Percentiles rank a stretch among this genome's conserved stretches.
Conservation (phyloP, 2,888 invertebrate genomes). For the Volucella bombylans region DNA sequence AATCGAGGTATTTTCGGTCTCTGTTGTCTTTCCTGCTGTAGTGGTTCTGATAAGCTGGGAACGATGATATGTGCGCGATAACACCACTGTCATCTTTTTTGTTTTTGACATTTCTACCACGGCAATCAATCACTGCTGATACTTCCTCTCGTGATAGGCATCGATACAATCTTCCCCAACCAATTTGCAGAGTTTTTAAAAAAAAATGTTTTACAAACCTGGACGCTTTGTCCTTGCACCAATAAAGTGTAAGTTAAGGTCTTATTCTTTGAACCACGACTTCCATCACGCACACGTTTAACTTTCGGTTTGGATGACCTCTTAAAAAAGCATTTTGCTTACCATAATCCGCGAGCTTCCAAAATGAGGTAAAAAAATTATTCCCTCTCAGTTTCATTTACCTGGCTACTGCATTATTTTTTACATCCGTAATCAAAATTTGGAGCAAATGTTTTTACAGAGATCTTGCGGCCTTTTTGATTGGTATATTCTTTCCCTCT, state of each 20-base stretch:
- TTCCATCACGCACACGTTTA: conserved; percentile 7
- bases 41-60: neutral
- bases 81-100: conserved; percentile 10
- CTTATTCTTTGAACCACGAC: conserved; percentile 6
- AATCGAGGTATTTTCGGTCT: neutral
- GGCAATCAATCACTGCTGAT: conserved; percentile 17
- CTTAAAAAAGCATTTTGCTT: too few species aligned
- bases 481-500: conserved; percentile 1
- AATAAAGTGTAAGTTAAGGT: neutral
- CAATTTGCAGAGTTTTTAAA: conserved; percentile 20
- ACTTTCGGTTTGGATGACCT: too few species aligned
- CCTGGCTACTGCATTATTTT: neutral
- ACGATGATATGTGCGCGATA: conserved; percentile 11
- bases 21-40: neutral
- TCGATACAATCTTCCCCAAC: conserved; percentile 7
- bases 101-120: too few species aligned
- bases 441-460: too few species aligned
- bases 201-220: conserved; percentile 12
- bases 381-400: conserved; percentile 1
- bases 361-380: conserved; percentile 2
- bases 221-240: conserved; percentile 7
- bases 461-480: neutral
- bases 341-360: neutral
- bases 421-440: neutral
- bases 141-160: conserved; percentile 14